These are phyloP conservation scores for Drosophila neotestacea DNA, from an alignment of 2,888 invertebrate genomes.

Conservation along the genomic window DNA sequence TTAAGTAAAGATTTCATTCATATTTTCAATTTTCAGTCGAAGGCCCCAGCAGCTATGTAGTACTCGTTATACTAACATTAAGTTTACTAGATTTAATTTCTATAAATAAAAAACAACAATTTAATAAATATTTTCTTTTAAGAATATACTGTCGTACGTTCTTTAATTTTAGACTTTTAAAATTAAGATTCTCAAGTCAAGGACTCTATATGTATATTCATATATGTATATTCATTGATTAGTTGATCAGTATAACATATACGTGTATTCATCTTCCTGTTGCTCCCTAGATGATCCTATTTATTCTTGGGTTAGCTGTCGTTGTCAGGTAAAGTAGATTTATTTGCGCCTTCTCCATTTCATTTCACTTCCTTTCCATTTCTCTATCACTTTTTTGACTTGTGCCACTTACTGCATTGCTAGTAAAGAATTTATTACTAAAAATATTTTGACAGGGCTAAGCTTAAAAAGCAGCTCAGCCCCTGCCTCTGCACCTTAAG, in stretches of 20 bases:
- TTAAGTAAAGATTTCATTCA: too few relatives aligned
- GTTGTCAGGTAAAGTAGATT: slow-evolving; percentile 41
- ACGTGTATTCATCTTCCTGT: slow-evolving; percentile 2
- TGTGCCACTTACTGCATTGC: slow-evolving; percentile 45
- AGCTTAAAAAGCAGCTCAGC: slow-evolving; percentile 71
- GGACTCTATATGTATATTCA: too few relatives aligned
- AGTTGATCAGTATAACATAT: neutral
- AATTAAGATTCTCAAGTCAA: neutral
- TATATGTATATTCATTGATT: neutral
- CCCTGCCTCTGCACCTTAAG: neutral
- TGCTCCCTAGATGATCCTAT: slow-evolving; percentile 4
- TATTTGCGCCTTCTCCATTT: slow-evolving; percentile 45
- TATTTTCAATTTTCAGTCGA: too few relatives aligned
- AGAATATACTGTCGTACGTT: too few relatives aligned
- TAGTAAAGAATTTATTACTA: slow-evolving; percentile 75
- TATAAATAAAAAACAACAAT: too few relatives aligned
- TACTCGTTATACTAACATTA: too few relatives aligned
- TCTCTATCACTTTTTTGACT: slow-evolving; percentile 25
- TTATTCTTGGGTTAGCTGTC: slow-evolving; percentile 17
- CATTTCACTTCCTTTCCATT: slow-evolving; percentile 62
- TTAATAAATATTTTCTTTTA: neutral
- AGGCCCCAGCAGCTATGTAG: too few relatives aligned
- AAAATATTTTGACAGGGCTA: slow-evolving; percentile 83
- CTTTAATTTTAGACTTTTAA: too few relatives aligned
- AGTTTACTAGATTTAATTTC: too few relatives aligned